Base-by-base conservation (phyloP, 2,888 invertebrate species). In the Electrophaes corylata region DNA sequence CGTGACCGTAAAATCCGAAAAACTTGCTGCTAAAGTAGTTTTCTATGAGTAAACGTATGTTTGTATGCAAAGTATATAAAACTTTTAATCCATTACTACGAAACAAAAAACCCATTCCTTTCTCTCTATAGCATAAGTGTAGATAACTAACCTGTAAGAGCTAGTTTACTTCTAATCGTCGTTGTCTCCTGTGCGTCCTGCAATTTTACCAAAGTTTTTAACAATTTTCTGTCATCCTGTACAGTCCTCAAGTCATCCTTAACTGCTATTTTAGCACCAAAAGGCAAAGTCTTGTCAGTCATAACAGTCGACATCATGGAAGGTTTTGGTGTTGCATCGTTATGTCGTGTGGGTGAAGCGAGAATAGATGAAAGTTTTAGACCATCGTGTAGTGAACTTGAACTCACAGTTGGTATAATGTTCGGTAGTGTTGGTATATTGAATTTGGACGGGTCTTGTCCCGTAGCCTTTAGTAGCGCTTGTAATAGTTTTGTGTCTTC, bases 121-220 rank as follows among this genome's bases (percentile, higher is more conserved):
- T n/a, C n/a, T n/a, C n/a, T n/a, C n/a, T n/a, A n/a, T n/a, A n/a
- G n/a, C n/a, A n/a, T n/a, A n/a, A n/a, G n/a, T n/a, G n/a, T n/a
- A n/a, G n/a, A 37, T n/a, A 40, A 58, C 35, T 72, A 73, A 91
- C 91, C 91, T 79, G 90, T 90, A 64, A 88, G 71, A 59, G 88
- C 80, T 40, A 91, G 75, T 80, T 88, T 91, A 72, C 76, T 84
- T 63, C 72, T 80, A 62, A 78, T 81, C 26, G 91, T 88, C 40
- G 89, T 88, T 4, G 86, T 85, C 79, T 88, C 86, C 79, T 86
- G 83, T 20, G 81, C 89, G 39, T 84, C 89, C 79, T 91, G 91
- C 58, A 89, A 82, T 77, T 89, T 88, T 70, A 91, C 84, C 67
- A 91, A 85, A 67, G 91, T 92, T 84, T 92, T 81, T 80, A 91